Evolutionary conservation across 2,797 vertebrate species (phyloP), one percentile per base, ranked within the genome.

Genomic region (Eurystomus glaucurus): DNA sequence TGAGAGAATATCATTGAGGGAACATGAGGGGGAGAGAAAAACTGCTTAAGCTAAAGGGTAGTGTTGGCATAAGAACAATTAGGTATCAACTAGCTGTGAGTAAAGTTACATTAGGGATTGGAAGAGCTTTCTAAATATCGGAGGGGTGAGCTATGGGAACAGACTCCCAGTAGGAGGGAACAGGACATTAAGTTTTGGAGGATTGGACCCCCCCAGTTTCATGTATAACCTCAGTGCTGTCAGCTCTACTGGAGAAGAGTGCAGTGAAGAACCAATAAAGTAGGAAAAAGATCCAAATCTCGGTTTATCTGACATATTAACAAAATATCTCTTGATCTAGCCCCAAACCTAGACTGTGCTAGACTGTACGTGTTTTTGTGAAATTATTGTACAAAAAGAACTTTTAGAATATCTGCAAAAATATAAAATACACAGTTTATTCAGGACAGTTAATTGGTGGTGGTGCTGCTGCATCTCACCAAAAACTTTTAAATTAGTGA

Each of bases 1-100:
- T 35, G 50, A 75, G 75, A 20, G 64, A 77, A 81, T 81, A 52
- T 86, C 31, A 65, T 35, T 82, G 65, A 85, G 33, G 50, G 37
- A 86, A 75, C 39, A 28, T 37, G 80, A 94, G 21, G 45, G 69
- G 55, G 69, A 85, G 76, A 84, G 79, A 65, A 88, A 95, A 96
- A 58, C 83, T 93, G 74, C 74, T 94, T 75, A 75, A 88, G 69
- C 55, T 89, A 28, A 87, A 69, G 52, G 62, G 20, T 83, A 71
- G 26, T 46, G 65, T n/a, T 85, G 55, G 61, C 52, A 77, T 33
- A 71, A 37, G 68, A 92, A 26, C 48, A 66, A 33, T 13, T 78
- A 12, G 31, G 13, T 78, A 57, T 84, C 69, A 78, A 7, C 52
- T 88, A 61, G 31, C 72, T 78, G 45, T 54, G 76, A 65, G 41